A percentile compares a stretch with the other conserved stretches of the same genome.
These are phyloP conservation scores for Melanostoma mellinum DNA, from an alignment of 2,888 invertebrate species.

Conservation along the genomic window DNA sequence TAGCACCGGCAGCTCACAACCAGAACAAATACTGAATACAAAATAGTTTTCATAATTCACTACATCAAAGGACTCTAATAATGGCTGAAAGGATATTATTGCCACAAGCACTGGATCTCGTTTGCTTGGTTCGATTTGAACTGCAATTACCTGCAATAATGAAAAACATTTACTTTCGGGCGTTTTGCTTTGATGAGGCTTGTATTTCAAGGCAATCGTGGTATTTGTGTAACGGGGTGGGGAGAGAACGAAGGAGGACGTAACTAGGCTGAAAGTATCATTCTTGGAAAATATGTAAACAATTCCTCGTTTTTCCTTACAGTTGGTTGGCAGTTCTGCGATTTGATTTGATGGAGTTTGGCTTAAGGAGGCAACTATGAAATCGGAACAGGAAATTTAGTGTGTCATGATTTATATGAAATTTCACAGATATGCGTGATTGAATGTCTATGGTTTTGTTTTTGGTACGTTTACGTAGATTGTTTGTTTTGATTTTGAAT, in stretches of 20 bases:
- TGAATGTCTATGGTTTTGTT: neutral
- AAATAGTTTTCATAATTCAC: slow-evolving; percentile 58
- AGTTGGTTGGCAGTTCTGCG: slow-evolving; percentile 9
- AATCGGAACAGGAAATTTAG: slow-evolving; percentile 38
- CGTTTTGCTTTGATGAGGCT: slow-evolving; percentile 24
- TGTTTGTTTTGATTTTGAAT: too few relatives aligned
- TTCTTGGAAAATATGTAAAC: slow-evolving; percentile 15
- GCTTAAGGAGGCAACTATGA: neutral
- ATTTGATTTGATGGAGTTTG: slow-evolving; percentile 7
- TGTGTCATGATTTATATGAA: slow-evolving; percentile 51
- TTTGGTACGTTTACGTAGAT: too few relatives aligned
- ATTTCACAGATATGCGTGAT: slow-evolving; percentile 43
- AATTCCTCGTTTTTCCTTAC: too few relatives aligned
- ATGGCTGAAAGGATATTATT: slow-evolving; percentile 34
- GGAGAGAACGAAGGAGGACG: too few relatives aligned
- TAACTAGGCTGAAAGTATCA: too few relatives aligned
- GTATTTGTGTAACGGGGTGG: slow-evolving; percentile 31
- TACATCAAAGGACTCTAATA: slow-evolving; percentile 26
- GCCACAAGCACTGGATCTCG: slow-evolving; percentile 35
- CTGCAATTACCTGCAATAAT: slow-evolving; percentile 61
- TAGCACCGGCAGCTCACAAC: slow-evolving; percentile 18
- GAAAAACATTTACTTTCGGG: slow-evolving; percentile 53
- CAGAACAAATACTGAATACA: slow-evolving; percentile 52
- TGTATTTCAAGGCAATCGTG: slow-evolving; percentile 21
- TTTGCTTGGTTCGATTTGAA: slow-evolving; percentile 40